phyloP scores from a whole-genome alignment of 1,140 invertebrate species.

The Drepana arcuata region DNA sequence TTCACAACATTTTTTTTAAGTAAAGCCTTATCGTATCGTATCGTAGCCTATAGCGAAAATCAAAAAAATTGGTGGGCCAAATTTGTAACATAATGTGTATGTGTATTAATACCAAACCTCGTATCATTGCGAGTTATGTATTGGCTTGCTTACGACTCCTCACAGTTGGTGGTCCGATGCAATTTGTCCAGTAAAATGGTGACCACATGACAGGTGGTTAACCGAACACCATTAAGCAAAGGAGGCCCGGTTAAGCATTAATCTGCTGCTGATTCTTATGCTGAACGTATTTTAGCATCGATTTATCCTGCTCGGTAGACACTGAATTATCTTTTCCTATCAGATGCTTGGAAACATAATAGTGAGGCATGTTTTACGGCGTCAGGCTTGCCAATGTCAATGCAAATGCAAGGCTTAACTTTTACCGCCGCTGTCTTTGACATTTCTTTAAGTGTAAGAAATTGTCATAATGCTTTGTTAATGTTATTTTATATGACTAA shows the following conservation, averaged over 20 bases:
- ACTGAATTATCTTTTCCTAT: conserved; percentile 35
- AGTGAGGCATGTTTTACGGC: conserved; percentile 21
- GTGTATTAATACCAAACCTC: no score
- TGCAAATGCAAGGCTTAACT: neutral
- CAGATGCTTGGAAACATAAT: conserved; percentile 31
- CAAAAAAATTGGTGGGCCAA: no score
- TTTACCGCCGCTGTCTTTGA: no score
- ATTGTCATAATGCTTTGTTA: no score
- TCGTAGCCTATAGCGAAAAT: no score
- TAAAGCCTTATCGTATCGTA: no score
- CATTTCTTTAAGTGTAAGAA: no score
- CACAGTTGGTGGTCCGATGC: conserved; percentile 47
- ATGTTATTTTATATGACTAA: no score
- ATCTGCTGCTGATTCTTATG: conserved; percentile 28
- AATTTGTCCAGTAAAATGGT: conserved; percentile 51
- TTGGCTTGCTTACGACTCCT: conserved; percentile 52
- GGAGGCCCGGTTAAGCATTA: conserved; percentile 32
- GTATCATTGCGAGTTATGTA: conserved; percentile 46
- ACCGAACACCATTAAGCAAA: conserved; percentile 47
- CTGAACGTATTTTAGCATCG: conserved; percentile 29
- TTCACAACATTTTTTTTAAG: no score
- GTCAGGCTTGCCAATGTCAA: conserved; percentile 8
- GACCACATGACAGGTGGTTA: conserved; percentile 47
- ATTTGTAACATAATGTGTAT: no score
- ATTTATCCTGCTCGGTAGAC: conserved; percentile 28